phyloP scores from a whole-genome alignment of 2,888 invertebrate species.

The Eristalinus aeneus region DNA sequence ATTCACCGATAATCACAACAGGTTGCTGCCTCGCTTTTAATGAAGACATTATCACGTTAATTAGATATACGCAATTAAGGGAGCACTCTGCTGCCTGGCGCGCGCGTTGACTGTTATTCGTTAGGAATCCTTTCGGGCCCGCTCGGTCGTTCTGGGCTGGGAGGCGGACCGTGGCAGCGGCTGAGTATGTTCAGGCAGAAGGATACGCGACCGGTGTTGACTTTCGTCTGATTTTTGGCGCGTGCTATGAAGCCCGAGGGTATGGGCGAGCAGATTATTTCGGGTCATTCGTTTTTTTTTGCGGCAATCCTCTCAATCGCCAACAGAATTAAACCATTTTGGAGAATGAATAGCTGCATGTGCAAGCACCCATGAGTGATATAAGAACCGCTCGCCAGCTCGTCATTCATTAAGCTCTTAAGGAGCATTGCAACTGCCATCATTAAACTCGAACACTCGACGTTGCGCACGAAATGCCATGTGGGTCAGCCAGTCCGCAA shows the following conservation, averaged over 20 bases:
- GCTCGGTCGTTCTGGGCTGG: neutral
- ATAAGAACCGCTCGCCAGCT: neutral
- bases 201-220: neutral
- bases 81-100: slow-evolving; percentile 9
- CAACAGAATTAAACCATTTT: too few relatives aligned
- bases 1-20: slow-evolving; percentile 59
- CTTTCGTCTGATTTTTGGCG: neutral
- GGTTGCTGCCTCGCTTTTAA: slow-evolving; percentile 58
- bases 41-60: slow-evolving; percentile 65
- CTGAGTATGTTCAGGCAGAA: neutral
- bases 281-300: too few relatives aligned
- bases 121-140: slow-evolving; percentile 13
- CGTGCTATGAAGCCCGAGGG: too few relatives aligned
- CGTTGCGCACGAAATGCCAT: neutral
- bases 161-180: neutral
- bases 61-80: slow-evolving; percentile 56
- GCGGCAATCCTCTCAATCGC: too few relatives aligned
- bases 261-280: too few relatives aligned
- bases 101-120: slow-evolving; percentile 27
- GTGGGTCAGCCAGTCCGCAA: neutral
- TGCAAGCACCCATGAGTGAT: too few relatives aligned
- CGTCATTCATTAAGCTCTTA: neutral
- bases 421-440: neutral
- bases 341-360: too few relatives aligned
- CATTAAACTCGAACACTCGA: neutral